A percentile compares a stretch with the other conserved stretches of the same genome.
Evolutionary conservation across 2,113 vertebrate species (phyloP).

Genomic region (Poecilia latipinna): DNA sequence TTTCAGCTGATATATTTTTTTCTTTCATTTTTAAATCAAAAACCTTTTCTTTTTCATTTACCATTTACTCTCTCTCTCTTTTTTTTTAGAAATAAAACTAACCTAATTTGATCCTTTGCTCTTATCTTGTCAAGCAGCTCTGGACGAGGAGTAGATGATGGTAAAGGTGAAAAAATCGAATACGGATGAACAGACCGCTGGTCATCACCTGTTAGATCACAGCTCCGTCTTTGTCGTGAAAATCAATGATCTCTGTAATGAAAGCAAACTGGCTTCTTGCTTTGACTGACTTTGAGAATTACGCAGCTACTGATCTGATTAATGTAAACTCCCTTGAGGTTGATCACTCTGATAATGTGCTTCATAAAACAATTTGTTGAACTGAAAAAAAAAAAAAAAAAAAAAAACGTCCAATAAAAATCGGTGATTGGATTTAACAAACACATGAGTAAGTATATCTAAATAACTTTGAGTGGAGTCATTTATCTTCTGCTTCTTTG

Average conservation of each 20-base stretch:
- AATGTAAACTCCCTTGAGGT: background rate
- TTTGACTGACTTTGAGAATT: background rate
- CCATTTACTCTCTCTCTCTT: no score
- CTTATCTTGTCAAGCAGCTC: no score
- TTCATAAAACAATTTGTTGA: slow-evolving; percentile 8
- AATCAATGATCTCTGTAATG: slow-evolving; percentile 59
- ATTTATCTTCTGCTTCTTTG: background rate
- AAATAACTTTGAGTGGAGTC: no score
- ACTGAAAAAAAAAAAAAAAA: background rate
- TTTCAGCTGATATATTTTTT: no score
- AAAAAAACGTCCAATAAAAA: background rate
- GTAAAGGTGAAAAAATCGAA: slow-evolving; percentile 14
- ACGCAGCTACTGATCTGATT: slow-evolving; percentile 7
- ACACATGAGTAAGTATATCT: background rate
- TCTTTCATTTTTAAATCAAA: no score
- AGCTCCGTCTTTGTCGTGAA: slow-evolving; percentile 55
- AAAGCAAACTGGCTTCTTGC: slow-evolving; percentile 16
- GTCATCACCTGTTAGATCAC: slow-evolving; percentile 57
- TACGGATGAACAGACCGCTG: slow-evolving; percentile 24
- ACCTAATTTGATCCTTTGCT: no score
- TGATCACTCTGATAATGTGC: background rate
- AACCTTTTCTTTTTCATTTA: no score
- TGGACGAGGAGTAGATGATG: slow-evolving; percentile 8
- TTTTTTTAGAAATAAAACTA: no score
- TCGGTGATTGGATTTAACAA: background rate